phyloP scores from a whole-genome alignment of 2,888 invertebrate genomes.

The Plebejus anna region DNA sequence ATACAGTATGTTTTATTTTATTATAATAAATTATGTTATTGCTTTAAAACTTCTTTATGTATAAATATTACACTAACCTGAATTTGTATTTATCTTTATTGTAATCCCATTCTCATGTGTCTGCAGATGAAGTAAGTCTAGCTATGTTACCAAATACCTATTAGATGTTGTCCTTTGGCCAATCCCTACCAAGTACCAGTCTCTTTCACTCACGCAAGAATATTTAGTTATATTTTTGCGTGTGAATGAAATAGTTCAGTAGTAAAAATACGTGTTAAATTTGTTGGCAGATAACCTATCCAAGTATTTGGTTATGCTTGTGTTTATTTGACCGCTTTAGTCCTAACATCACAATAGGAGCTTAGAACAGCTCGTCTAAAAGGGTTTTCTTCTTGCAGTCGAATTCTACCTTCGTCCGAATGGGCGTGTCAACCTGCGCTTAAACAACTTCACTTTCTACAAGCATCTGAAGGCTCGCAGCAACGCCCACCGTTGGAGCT shows the following conservation, averaged over 20 bases:
- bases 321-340: too few species aligned
- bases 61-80: neutral
- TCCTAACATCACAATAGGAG: neutral
- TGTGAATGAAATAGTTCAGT: too few species aligned
- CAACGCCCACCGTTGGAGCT: slow-evolving; percentile 68
- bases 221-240: too few species aligned
- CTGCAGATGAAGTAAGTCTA: too few species aligned
- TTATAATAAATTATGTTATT: slow-evolving; percentile 1
- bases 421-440: slow-evolving; percentile 62
- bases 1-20: neutral
- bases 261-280: too few species aligned
- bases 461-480: slow-evolving; percentile 64
- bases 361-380: neutral
- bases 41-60: neutral
- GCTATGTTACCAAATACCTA: too few species aligned
- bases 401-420: slow-evolving; percentile 67
- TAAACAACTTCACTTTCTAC: slow-evolving; percentile 70
- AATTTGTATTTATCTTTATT: neutral
- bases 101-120: neutral
- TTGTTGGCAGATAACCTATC: too few species aligned
- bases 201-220: too few species aligned
- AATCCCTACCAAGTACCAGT: too few species aligned
- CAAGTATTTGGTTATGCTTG: too few species aligned
- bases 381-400: slow-evolving; percentile 38
- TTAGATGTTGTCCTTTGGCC: too few species aligned